Percentiles rank a stretch among this genome's conserved stretches.
Conservation (phyloP, 2,888 invertebrate genomes). For the Neoascia interrupta region DNA sequence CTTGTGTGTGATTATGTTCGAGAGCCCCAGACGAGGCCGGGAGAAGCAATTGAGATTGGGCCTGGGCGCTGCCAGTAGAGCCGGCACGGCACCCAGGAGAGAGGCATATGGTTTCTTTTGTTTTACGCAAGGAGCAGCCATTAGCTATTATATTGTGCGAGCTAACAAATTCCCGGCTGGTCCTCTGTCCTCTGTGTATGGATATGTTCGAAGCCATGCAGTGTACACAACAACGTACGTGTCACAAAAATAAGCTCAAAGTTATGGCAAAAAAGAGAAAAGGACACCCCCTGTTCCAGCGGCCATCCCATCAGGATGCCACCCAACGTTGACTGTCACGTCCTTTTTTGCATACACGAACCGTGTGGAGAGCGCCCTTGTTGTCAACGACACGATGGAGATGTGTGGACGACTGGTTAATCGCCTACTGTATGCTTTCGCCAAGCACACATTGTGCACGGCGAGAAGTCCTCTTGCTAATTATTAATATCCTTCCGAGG, state of each 20-base stretch:
- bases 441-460: conserved; percentile 27
- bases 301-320: conserved; percentile 46
- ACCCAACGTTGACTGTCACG: conserved; percentile 56
- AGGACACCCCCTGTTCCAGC: conserved; percentile 13
- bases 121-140: conserved; percentile 59
- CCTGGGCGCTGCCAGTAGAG: conserved; percentile 45
- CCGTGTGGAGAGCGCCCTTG: conserved; percentile 30
- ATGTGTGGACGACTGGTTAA: conserved; percentile 67
- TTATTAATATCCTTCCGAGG: conserved; percentile 71
- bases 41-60: conserved; percentile 58
- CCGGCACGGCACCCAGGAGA: conserved; percentile 13
- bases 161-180: conserved; percentile 42
- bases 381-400: conserved; percentile 24
- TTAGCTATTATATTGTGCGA: conserved; percentile 56
- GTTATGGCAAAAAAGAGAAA: conserved; percentile 14
- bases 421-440: conserved; percentile 37
- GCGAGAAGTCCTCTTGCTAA: conserved; percentile 68
- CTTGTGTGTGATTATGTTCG: conserved; percentile 69
- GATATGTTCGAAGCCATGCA: conserved; percentile 59
- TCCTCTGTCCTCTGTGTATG: conserved; percentile 13
- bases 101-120: conserved; percentile 67
- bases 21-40: conserved; percentile 47
- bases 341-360: conserved; percentile 33
- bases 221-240: conserved; percentile 53
- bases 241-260: conserved; percentile 68